Evolutionary conservation across 2,888 invertebrate genomes (phyloP), one percentile per base, ranked within the genome.

Genomic region (Ichneumoninae sp.): DNA sequence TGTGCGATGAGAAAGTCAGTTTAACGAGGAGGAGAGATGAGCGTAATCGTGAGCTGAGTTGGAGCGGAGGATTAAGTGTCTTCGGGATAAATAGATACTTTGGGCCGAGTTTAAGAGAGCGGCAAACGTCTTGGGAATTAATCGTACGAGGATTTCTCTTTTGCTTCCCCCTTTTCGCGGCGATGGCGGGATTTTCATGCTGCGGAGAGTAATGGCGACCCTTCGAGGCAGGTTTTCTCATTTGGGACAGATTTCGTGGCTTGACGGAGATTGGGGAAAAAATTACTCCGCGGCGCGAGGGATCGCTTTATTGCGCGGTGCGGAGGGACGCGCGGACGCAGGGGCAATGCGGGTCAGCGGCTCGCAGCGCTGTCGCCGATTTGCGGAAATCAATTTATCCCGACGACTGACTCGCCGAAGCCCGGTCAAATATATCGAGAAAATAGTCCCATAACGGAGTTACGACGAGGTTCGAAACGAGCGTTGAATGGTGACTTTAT

Each of bases 81-180:
- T 83, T n/a, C 10, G 66, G 57, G 63, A 83, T 77, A 74, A 81
- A 77, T 78, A 78, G 73, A 86, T 78, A 84, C 73, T 74, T 36
- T 60, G 10, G 26, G 77, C n/a, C 19, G 33, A 68, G 73, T 69
- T 68, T 69, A 65, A 76, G 63, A 54, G 68, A 79, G 73, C 76
- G 70, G 69, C 69, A 69, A 33, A 81, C 30, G 57, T 79, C 60
- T 69, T 77, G 22, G 60, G 65, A 69, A 81, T 77, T 70, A 68
- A 68, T 54, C 22, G 40, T 7, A 22, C 10, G 22, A 1, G n/a
- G 65, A 40, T 70, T 68, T 81, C 60, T 36, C 40, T 47, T 10
- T 36, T 52, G 40, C n/a, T 68, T 10, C 40, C 1, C 1, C 8
- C 7, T 69, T 13, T 16, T n/a, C 26, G 69, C 60, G 44, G 44